phyloP scores from a whole-genome alignment of 1,140 invertebrate genomes.

The Ylistrum balloti region DNA sequence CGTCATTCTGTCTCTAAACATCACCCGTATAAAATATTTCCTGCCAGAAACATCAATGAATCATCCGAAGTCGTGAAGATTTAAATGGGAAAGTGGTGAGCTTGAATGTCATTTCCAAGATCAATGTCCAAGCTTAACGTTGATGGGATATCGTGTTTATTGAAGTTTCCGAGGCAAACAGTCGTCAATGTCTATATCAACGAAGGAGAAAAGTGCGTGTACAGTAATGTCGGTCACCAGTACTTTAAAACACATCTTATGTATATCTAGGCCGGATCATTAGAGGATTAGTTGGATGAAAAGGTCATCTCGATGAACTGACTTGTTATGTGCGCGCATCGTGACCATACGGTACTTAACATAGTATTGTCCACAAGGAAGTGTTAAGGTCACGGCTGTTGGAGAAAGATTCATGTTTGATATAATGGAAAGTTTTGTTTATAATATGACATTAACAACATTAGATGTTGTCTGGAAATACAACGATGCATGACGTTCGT shows the following conservation, averaged over 20 bases:
- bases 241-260: neutral
- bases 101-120: slow-evolving; percentile 20
- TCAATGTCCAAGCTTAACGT: neutral
- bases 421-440: too few relatives aligned
- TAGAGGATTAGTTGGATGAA: neutral
- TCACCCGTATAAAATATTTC: too few relatives aligned
- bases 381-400: too few relatives aligned
- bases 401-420: too few relatives aligned
- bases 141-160: neutral
- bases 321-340: neutral
- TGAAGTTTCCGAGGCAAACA: neutral
- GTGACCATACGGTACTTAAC: neutral
- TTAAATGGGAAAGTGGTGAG: too few relatives aligned
- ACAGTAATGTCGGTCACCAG: neutral
- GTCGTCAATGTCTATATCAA: neutral
- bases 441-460: too few relatives aligned
- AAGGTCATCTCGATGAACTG: neutral
- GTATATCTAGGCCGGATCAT: neutral
- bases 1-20: too few relatives aligned
- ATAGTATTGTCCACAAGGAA: too few relatives aligned
- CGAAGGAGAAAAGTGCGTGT: neutral
- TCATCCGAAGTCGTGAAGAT: too few relatives aligned
- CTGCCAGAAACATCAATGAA: too few relatives aligned
- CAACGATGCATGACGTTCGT: too few relatives aligned
- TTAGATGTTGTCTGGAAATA: too few relatives aligned